Evolutionary conservation across 1,140 invertebrate species (phyloP).

Genomic region (Babylonia areolata): DNA sequence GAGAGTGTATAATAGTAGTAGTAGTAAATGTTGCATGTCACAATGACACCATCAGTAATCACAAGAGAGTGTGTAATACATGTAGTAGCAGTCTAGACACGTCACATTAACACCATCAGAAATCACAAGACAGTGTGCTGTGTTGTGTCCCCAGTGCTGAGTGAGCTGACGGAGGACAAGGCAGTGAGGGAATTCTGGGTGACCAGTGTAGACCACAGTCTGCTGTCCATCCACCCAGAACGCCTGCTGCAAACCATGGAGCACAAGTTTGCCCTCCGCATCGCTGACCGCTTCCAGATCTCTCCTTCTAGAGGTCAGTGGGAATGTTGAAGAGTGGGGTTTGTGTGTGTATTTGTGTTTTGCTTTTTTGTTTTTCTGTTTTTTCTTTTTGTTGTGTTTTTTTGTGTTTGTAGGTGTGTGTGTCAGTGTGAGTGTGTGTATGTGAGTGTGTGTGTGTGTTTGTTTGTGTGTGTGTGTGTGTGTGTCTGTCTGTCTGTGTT

Average conservation of each 20-base stretch:
- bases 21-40: no score
- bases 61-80: no score
- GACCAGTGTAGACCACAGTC: constrained; percentile 68
- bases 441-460: constrained; percentile 9
- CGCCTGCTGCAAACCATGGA: constrained; percentile 66
- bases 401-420: neutral
- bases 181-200: constrained; percentile 73
- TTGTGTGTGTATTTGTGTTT: neutral
- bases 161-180: constrained; percentile 62
- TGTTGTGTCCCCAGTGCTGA: constrained; percentile 60
- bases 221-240: constrained; percentile 67
- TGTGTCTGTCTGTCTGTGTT: no score
- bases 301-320: constrained; percentile 64
- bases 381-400: no score
- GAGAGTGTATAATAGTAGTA: no score
- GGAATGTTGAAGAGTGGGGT: no score
- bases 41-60: no score
- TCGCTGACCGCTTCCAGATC: constrained; percentile 63
- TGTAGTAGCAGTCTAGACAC: no score
- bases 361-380: neutral
- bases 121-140: no score
- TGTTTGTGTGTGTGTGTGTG: no score
- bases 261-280: constrained; percentile 68
- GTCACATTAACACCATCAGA: no score
- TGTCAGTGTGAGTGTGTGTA: neutral